Conservation (phyloP, 64 coral and sea anemone species). For the Montipora foliosa region DNA sequence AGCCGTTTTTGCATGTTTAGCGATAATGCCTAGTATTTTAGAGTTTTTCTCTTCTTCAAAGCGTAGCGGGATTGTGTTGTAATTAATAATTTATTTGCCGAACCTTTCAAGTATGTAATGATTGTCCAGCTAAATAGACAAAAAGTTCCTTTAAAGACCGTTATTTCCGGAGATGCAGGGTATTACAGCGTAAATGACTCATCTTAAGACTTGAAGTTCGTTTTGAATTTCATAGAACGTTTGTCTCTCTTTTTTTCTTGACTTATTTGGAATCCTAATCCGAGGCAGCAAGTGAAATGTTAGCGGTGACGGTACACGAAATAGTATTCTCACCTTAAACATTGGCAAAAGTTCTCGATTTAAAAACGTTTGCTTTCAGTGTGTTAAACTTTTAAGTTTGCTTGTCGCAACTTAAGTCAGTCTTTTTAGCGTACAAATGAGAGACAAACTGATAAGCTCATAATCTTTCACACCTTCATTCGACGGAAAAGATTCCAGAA, state of each 20-base stretch:
- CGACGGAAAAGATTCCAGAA: conserved; percentile 22
- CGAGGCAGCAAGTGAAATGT: not conserved
- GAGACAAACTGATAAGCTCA: not conserved
- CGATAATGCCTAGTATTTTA: not conserved
- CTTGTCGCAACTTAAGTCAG: not conserved
- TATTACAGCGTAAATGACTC: conserved; percentile 7
- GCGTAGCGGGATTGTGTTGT: not conserved
- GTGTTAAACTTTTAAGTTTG: not conserved
- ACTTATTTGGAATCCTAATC: not conserved
- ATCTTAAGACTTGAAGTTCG: not conserved
- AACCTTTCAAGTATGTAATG: conserved; percentile 9
- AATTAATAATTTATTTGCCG: conserved; percentile 29
- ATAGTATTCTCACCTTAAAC: not conserved
- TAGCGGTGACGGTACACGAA: not conserved
- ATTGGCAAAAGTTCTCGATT: not conserved
- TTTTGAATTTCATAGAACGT: not conserved
- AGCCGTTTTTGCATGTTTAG: not conserved
- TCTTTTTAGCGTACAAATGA: not conserved
- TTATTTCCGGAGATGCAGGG: conserved; percentile 36
- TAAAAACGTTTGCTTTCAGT: not conserved
- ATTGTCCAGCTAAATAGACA: conserved; percentile 13
- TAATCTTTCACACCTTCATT: not conserved
- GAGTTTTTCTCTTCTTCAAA: not conserved
- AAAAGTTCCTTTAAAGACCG: conserved; percentile 27
- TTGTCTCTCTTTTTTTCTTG: no score